These are phyloP conservation scores for Isurus oxyrinchus DNA, from an alignment of 2,113 vertebrate species.

Conservation along the genomic window DNA sequence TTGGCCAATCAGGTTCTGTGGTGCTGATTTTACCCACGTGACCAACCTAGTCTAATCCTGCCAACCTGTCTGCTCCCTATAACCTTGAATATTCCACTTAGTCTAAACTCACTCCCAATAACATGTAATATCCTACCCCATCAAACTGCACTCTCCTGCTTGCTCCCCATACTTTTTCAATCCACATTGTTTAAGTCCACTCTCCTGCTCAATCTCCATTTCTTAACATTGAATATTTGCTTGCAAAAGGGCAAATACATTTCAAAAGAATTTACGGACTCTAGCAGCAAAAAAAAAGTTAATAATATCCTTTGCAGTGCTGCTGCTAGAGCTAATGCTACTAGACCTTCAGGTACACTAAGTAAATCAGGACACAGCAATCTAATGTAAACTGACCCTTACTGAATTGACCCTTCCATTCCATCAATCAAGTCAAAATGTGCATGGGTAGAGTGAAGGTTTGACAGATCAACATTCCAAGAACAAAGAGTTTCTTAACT, in stretches of 20 bases:
- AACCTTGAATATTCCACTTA: background rate
- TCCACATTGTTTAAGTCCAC: background rate
- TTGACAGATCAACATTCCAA: background rate
- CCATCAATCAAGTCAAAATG: background rate
- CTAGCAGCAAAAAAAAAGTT: background rate
- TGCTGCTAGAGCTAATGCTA: background rate
- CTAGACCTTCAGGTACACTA: background rate
- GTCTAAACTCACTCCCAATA: background rate
- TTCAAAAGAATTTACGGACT: background rate
- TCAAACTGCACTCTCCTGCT: background rate
- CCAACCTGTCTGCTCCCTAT: background rate
- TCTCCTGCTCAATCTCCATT: background rate
- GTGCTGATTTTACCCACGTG: background rate
- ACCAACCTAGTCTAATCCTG: background rate
- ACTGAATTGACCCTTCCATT: background rate
- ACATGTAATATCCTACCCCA: background rate
- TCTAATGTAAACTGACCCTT: background rate
- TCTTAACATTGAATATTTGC: background rate
- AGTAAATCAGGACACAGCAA: background rate
- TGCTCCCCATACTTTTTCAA: background rate
- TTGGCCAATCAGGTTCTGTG: background rate
- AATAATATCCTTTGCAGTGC: background rate
- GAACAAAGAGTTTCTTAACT: background rate
- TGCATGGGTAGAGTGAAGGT: background rate
- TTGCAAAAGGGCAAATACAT: too few relatives aligned